phyloP scores from a whole-genome alignment of 2,888 invertebrate genomes.

The Pediacus dermestoides region DNA sequence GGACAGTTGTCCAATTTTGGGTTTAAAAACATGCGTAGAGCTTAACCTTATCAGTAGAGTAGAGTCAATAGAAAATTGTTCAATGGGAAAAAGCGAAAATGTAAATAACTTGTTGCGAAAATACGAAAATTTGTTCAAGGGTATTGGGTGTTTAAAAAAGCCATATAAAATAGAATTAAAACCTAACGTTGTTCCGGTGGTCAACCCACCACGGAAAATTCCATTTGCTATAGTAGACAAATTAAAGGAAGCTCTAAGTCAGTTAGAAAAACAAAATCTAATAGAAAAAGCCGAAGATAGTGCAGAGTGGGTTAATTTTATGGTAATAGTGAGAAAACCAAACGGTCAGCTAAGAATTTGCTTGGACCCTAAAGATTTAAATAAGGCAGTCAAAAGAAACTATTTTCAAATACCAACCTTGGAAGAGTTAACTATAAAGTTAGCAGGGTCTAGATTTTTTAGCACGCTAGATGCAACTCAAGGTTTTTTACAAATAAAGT shows the following conservation, averaged over 20 bases:
- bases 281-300: constrained; percentile 10
- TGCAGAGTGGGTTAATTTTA: constrained; percentile 16
- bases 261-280: constrained; percentile 14
- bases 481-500: constrained; percentile 15
- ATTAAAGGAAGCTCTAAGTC: constrained; percentile 15
- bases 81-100: constrained; percentile 6
- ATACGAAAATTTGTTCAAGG: constrained; percentile 20
- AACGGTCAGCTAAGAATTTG: constrained; percentile 30
- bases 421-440: constrained; percentile 10
- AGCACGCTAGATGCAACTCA: constrained; percentile 30
- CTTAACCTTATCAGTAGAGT: constrained; percentile 17
- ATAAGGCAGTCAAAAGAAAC: constrained; percentile 24
- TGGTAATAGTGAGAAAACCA: constrained; percentile 20
- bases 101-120: constrained; percentile 14
- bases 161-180: constrained; percentile 23
- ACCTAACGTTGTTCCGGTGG: constrained; percentile 16
- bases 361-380: constrained; percentile 34
- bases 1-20: constrained; percentile 13
- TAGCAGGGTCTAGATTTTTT: constrained; percentile 24
- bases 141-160: constrained; percentile 21
- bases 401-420: constrained; percentile 10
- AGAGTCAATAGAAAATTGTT: constrained; percentile 10
- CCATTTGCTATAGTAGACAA: constrained; percentile 16
- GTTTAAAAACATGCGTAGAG: constrained; percentile 11
- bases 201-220: constrained; percentile 16